phyloP scores from a whole-genome alignment of 2,888 invertebrate species.

The Disparrhopalites patrizii region DNA sequence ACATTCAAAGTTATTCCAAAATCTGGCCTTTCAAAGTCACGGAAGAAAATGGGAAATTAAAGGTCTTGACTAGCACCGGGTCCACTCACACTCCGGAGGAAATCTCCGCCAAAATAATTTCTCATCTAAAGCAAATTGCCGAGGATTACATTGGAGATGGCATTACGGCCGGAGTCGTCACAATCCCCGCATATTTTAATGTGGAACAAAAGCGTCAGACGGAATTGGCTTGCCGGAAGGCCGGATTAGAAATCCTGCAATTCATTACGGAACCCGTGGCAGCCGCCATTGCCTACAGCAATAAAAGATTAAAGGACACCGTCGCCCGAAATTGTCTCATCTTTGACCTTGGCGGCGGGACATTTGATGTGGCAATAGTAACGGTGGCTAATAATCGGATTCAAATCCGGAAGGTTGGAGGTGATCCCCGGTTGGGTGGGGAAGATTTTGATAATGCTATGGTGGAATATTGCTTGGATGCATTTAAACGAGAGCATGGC shows the following conservation, averaged over 20 bases:
- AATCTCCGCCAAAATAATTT: constrained; percentile 3
- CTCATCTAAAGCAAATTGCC: constrained; percentile 7
- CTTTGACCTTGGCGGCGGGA: constrained; percentile 8
- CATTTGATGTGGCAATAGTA: constrained; percentile 5
- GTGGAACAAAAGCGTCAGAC: neutral
- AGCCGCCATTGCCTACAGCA: constrained; percentile 6
- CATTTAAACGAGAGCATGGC: neutral
- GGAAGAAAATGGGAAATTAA: constrained; percentile 63
- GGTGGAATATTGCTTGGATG: neutral
- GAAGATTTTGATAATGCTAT: constrained; percentile 13
- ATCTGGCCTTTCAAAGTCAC: constrained; percentile 77
- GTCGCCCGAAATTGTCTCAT: neutral
- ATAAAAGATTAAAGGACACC: neutral
- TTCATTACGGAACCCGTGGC: constrained; percentile 13
- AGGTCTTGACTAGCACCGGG: constrained; percentile 57
- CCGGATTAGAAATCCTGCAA: neutral
- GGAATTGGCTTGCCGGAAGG: neutral
- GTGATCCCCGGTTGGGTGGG: constrained; percentile 8
- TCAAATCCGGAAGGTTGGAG: neutral
- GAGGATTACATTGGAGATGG: neutral
- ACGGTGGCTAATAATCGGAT: neutral
- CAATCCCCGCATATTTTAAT: neutral
- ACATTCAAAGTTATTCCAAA: constrained; percentile 73
- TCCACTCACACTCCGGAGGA: constrained; percentile 7
- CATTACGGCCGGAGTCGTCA: neutral